These are phyloP conservation scores for Podiceps cristatus DNA, from an alignment of 2,113 vertebrate genomes.

Conservation along the genomic window DNA sequence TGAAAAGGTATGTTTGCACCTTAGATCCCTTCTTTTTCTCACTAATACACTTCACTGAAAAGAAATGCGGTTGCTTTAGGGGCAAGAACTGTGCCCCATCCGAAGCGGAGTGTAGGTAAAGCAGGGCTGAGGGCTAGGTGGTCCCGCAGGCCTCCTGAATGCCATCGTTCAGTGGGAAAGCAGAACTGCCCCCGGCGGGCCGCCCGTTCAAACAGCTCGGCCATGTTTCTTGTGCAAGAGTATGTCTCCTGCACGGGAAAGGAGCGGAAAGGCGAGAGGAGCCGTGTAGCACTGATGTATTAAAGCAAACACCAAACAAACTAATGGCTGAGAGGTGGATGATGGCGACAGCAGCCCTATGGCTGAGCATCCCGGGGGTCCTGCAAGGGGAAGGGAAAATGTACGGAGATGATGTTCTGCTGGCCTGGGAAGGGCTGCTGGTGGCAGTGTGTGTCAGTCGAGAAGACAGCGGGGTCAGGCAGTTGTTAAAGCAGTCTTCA, in stretches of 20 bases:
- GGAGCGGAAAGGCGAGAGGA: background rate
- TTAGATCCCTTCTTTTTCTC: background rate
- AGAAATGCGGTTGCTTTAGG: rapidly evolving
- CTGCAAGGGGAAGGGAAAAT: background rate
- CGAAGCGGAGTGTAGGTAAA: background rate
- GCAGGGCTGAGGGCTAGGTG: background rate
- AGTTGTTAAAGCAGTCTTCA: background rate
- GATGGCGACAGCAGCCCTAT: background rate
- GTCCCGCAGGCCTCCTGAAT: rapidly evolving
- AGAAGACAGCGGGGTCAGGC: background rate
- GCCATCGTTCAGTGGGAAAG: rapidly evolving
- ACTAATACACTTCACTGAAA: background rate
- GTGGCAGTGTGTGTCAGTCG: background rate
- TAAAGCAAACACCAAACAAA: background rate
- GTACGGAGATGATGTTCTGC: background rate
- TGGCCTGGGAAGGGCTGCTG: background rate
- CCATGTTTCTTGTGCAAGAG: background rate
- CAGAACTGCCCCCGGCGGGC: background rate
- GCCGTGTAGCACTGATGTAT: background rate
- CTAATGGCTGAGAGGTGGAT: rapidly evolving
- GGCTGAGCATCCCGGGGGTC: background rate
- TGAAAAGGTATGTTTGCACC: background rate
- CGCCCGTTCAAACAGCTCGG: background rate
- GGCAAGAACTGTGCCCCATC: background rate
- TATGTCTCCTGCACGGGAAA: background rate